Percentiles rank a stretch among this genome's conserved stretches.
These are phyloP conservation scores for Stegophylla sp. DNA, from an alignment of 2,888 invertebrate genomes.

Conservation along the genomic window DNA sequence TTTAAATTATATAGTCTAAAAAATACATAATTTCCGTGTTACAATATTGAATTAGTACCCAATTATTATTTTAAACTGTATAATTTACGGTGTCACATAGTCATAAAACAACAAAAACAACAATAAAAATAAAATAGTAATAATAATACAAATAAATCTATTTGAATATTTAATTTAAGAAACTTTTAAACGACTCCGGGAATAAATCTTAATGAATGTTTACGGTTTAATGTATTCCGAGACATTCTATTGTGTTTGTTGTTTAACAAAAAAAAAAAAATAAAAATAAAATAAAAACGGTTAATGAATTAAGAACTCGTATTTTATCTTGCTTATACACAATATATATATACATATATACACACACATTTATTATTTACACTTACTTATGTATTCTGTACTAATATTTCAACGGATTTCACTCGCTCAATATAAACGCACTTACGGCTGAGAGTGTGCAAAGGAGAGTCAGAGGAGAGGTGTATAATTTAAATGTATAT, in stretches of 20 bases:
- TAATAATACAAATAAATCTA: background rate
- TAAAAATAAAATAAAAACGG: too few species aligned
- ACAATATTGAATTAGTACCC: too few species aligned
- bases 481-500: too few species aligned
- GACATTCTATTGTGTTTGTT: background rate
- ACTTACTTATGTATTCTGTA: background rate
- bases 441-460: too few species aligned
- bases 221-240: background rate
- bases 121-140: background rate
- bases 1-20: too few species aligned
- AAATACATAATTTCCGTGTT: too few species aligned
- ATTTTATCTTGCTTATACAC: background rate
- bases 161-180: background rate
- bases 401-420: background rate
- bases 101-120: background rate
- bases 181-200: background rate
- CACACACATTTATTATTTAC: background rate
- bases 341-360: background rate
- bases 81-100: background rate
- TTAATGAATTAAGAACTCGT: background rate
- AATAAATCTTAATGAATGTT: background rate
- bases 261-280: background rate
- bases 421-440: background rate
- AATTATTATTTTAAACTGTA: background rate
- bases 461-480: too few species aligned